Base-by-base conservation (phyloP, 2,888 invertebrate species). In the Ennomos erosarius region DNA sequence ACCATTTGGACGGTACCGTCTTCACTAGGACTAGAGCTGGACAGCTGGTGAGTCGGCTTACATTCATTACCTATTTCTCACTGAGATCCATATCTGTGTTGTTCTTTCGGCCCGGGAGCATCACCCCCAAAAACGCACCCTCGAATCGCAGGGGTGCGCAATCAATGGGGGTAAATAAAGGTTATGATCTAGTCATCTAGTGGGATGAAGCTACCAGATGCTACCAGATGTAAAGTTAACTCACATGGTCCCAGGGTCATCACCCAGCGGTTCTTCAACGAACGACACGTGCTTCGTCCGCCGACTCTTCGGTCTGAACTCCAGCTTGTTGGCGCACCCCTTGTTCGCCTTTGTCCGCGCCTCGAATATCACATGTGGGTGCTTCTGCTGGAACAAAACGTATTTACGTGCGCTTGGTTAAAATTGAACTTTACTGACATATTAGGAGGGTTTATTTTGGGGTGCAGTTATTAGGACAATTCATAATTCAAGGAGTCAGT, bases 291-390 rank as follows among this genome's bases (percentile, higher is more conserved):
- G 94, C 78, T 95, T 94, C 70, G 93, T 94, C 65, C 95, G 93
- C 59, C 95, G 91, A 79, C 94, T 94, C 82, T 95, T 94, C 69
- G 93, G 88, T 50, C 96, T 92, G 95, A 96, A 96, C 83, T 97
- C 97, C 82, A 96, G 93, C 70, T 90, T 90, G 93, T 97, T 97
- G 79, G 97, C 98, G 87, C 99, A 99, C 53, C 97, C 97, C 90
- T 98, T 97, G 93, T 96, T 97, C 72, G 96, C 95, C 87, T 98
- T 97, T 60, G 97, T 96, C 73, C 97, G 95, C 81, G 98, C 97
- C 90, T 98, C 98, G 94, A 98, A 99, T 88, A 99, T 97, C 89
- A 99, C 97, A 95, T 99, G 99, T 81, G 98, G 98, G 95, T 98
- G 98, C 93, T 98, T 98, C 96, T 97, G 96, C 96, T 97, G 95